These are phyloP conservation scores for Gasterosteus aculeatus DNA, from an alignment of 2,113 vertebrate genomes.

Conservation along the genomic window DNA sequence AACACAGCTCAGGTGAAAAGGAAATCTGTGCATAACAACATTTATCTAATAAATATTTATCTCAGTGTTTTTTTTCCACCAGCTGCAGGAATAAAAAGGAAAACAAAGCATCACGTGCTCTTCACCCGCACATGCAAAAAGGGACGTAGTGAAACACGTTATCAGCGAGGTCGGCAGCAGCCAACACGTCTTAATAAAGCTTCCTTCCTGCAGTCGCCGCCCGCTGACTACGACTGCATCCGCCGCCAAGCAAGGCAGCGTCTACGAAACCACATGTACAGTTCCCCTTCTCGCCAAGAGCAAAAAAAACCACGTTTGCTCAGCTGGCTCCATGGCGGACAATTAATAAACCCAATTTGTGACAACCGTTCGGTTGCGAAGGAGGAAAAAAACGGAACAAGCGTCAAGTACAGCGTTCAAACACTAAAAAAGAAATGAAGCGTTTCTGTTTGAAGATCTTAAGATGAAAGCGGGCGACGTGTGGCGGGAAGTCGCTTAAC, in stretches of 20 bases:
- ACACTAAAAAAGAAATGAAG: no score
- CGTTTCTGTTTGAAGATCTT: neutral
- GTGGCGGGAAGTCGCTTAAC: neutral
- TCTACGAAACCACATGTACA: neutral
- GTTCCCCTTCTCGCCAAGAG: neutral
- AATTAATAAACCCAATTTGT: neutral
- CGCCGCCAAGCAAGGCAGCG: neutral
- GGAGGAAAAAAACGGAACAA: neutral
- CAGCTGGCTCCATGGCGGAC: neutral
- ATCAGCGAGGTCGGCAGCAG: constrained; percentile 2
- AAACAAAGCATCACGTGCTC: neutral
- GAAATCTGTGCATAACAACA: no score
- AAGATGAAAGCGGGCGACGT: neutral
- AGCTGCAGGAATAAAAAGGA: neutral
- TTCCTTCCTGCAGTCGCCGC: neutral
- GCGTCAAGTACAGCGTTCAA: no score
- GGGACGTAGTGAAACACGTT: neutral
- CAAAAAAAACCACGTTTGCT: neutral
- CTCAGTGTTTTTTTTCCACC: neutral
- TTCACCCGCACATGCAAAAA: neutral
- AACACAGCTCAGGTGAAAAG: no score
- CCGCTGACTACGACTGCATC: neutral
- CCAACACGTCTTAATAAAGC: constrained; percentile 8
- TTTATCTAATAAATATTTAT: no score
- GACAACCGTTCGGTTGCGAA: neutral